These are phyloP conservation scores for Epistrophe eligans DNA, from an alignment of 2,888 invertebrate species.

Conservation along the genomic window DNA sequence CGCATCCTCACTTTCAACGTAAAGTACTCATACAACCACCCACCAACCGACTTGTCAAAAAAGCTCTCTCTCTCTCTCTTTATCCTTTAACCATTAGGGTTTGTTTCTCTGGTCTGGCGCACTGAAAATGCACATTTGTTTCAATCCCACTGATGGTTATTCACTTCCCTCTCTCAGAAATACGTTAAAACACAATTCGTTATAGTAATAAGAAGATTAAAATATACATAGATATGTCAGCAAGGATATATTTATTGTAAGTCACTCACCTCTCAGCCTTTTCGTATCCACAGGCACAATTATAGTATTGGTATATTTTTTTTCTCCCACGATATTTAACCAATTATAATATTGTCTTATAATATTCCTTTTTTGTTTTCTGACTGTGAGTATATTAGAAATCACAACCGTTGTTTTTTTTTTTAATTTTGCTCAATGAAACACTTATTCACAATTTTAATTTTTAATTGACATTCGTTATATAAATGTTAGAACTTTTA, in stretches of 20 bases:
- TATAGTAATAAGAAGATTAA: background rate
- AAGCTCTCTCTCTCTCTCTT: slow-evolving; percentile 22
- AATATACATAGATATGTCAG: background rate
- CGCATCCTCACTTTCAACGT: background rate
- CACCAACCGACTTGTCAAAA: slow-evolving; percentile 38
- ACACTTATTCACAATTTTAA: slow-evolving; percentile 40
- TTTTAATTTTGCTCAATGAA: background rate
- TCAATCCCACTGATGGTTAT: background rate
- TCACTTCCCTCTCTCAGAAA: background rate
- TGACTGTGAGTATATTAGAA: too few species aligned
- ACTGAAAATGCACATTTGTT: slow-evolving; percentile 7
- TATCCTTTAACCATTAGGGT: background rate
- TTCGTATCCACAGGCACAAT: slow-evolving; percentile 3
- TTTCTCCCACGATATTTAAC: background rate
- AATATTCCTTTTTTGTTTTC: background rate
- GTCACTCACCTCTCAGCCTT: slow-evolving; percentile 31
- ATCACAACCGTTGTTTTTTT: slow-evolving; percentile 25
- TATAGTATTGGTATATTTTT: background rate
- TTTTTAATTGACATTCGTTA: slow-evolving; percentile 46
- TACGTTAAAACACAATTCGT: background rate
- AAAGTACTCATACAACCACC: background rate
- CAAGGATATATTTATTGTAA: slow-evolving; percentile 6
- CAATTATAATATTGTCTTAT: background rate
- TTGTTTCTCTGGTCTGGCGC: slow-evolving; percentile 24
- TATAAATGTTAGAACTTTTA: background rate